A percentile compares a stretch with the other conserved stretches of the same genome.
Conservation (phyloP, 1,140 invertebrate genomes). For the Drosophila kanapiae region DNA sequence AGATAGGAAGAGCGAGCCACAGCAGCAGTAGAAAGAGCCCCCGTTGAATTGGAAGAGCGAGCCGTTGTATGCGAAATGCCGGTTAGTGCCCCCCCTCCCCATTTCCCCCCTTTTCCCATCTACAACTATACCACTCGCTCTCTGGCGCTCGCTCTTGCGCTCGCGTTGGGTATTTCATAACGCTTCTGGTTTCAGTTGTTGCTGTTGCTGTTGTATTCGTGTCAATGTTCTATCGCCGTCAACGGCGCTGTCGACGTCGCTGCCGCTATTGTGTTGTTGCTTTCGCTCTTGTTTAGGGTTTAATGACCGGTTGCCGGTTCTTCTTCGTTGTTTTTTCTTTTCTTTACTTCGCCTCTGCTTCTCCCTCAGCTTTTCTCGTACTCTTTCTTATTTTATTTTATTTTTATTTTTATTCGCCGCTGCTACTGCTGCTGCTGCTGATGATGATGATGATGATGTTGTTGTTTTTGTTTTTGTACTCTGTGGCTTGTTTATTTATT, state of each 20-base stretch:
- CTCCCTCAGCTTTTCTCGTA: slow-evolving; percentile 14
- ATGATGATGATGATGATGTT: too few species aligned
- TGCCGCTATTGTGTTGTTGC: slow-evolving; percentile 71
- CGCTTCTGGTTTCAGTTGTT: slow-evolving; percentile 76
- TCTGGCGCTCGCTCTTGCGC: slow-evolving; percentile 34
- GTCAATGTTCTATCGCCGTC: slow-evolving; percentile 68
- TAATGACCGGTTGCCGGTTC: slow-evolving; percentile 84
- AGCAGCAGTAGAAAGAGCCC: background rate
- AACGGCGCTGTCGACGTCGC: slow-evolving; percentile 44
- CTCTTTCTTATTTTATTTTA: slow-evolving; percentile 37
- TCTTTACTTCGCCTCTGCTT: slow-evolving; percentile 16
- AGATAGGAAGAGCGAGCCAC: slow-evolving; percentile 22
- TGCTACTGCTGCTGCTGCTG: slow-evolving; percentile 33
- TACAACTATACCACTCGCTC: slow-evolving; percentile 17
- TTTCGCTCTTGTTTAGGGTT: slow-evolving; percentile 84
- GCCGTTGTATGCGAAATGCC: slow-evolving; percentile 9
- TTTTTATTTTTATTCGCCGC: slow-evolving; percentile 55
- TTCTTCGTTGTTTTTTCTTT: slow-evolving; percentile 54
- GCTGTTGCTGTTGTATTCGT: slow-evolving; percentile 74
- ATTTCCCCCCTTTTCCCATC: slow-evolving; percentile 7
- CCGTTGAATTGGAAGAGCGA: slow-evolving; percentile 4
- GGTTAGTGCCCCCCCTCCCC: slow-evolving; percentile 13
- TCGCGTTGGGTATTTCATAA: slow-evolving; percentile 74
- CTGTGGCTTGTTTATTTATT: slow-evolving; percentile 77
- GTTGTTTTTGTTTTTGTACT: slow-evolving; percentile 22